Conservation (phyloP, 2,113 vertebrate species). For the Proterorhinus semilunaris region DNA sequence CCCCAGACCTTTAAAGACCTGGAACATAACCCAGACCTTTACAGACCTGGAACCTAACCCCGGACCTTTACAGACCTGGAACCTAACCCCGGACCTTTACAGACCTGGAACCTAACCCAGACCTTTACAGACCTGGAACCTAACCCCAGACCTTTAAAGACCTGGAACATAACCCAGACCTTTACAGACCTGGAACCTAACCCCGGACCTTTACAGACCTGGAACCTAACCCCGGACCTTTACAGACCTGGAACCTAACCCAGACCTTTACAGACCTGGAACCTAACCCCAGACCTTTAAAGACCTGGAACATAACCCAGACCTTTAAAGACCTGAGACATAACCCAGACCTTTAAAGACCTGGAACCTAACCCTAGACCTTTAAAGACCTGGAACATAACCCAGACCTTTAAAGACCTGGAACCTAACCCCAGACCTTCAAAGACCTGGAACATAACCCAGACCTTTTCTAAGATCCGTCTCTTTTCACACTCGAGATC, state of each 20-base stretch:
- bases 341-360: background rate
- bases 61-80: background rate
- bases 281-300: background rate
- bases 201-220: too few species aligned
- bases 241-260: background rate
- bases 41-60: background rate
- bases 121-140: background rate
- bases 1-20: background rate
- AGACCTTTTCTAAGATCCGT: too few species aligned
- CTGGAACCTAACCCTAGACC: background rate
- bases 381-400: background rate
- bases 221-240: background rate
- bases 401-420: too few species aligned
- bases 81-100: background rate
- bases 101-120: background rate
- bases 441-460: too few species aligned
- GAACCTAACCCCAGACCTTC: too few species aligned
- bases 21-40: too few species aligned
- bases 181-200: too few species aligned
- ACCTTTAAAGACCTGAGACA: background rate
- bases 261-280: background rate
- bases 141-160: background rate
- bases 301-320: background rate
- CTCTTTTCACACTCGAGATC: too few species aligned
- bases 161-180: too few species aligned